phyloP scores from a whole-genome alignment of 2,888 invertebrate species.

The Meta bourneti region DNA sequence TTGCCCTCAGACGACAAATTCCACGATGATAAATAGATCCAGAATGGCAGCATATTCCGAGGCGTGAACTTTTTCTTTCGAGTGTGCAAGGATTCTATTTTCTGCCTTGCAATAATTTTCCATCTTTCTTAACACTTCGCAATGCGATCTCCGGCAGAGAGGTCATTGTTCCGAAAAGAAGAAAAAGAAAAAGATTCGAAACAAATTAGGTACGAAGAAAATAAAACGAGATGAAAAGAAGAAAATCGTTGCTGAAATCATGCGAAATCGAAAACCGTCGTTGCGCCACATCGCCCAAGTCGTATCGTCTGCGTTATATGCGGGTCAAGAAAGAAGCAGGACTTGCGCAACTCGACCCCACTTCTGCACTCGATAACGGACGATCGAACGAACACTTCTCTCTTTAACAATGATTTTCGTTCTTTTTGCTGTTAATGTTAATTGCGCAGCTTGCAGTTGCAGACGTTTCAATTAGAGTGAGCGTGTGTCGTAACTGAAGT shows the following conservation, averaged over 20 bases:
- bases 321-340: constrained; percentile 69
- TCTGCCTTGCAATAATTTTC: constrained; percentile 28
- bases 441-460: constrained; percentile 62
- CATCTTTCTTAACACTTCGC: constrained; percentile 9
- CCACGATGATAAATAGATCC: too few species aligned
- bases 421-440: constrained; percentile 67
- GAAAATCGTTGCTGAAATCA: constrained; percentile 59
- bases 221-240: constrained; percentile 18
- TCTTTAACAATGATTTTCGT: constrained; percentile 64
- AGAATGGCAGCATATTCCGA: too few species aligned
- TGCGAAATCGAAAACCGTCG: constrained; percentile 63
- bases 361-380: constrained; percentile 64
- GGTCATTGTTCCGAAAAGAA: constrained; percentile 61
- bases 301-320: constrained; percentile 67
- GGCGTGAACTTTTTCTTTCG: too few species aligned
- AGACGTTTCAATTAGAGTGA: constrained; percentile 62
- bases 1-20: too few species aligned
- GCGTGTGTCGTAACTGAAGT: constrained; percentile 43
- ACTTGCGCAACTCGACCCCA: constrained; percentile 72
- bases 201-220: constrained; percentile 31
- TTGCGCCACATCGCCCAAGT: constrained; percentile 50
- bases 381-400: constrained; percentile 69
- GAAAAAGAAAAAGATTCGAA: constrained; percentile 26
- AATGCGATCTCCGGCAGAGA: constrained; percentile 19
- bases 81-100: not conserved